phyloP scores from a whole-genome alignment of 2,113 vertebrate species.

The Myiozetetes cayanensis region DNA sequence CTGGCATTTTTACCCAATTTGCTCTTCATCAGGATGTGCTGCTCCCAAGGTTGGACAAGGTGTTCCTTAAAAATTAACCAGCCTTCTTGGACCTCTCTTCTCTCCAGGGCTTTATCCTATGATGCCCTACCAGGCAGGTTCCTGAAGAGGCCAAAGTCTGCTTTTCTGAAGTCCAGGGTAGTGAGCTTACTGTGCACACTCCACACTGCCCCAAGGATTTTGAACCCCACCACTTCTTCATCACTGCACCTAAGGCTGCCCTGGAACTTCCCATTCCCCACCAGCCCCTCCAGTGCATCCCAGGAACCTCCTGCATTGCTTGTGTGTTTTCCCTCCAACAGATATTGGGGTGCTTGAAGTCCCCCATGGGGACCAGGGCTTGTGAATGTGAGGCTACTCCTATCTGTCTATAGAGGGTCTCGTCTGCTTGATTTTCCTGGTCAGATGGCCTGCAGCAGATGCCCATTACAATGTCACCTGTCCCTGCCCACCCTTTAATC shows the following conservation, averaged over 20 bases:
- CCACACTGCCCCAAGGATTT: neutral
- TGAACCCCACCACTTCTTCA: neutral
- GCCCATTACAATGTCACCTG: too few relatives aligned
- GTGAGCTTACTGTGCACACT: neutral
- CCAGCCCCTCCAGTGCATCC: neutral
- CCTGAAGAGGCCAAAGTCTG: neutral
- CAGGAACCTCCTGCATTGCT: neutral
- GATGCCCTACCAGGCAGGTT: neutral
- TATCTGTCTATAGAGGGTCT: neutral
- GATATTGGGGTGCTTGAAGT: neutral
- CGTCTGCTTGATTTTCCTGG: neutral
- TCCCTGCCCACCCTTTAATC: neutral
- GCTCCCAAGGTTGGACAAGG: neutral
- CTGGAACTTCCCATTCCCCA: neutral
- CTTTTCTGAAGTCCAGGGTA: neutral
- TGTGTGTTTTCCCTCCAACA: neutral
- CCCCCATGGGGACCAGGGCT: neutral
- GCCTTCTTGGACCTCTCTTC: neutral
- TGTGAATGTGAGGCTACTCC: neutral
- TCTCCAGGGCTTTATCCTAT: neutral
- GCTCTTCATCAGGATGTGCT: neutral
- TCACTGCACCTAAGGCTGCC: neutral
- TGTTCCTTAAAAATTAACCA: neutral
- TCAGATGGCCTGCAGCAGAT: neutral
- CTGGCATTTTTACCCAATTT: neutral